Conservation (phyloP, 2,113 vertebrate species). For the Elephas maximus region DNA sequence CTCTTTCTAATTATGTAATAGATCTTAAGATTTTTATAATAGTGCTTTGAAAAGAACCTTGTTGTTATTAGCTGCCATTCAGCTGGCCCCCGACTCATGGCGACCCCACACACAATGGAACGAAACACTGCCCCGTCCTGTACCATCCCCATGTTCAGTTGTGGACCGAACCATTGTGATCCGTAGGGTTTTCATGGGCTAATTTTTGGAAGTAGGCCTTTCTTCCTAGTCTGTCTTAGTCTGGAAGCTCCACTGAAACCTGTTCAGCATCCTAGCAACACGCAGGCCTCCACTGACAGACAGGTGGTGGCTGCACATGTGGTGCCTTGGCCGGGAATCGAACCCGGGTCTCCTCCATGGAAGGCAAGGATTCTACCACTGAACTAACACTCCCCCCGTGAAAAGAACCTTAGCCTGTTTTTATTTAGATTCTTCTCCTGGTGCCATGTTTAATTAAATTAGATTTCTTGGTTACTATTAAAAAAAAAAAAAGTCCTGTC, state of each 20-base stretch:
- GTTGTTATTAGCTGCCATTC: background rate
- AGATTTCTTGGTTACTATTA: background rate
- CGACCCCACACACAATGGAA: background rate
- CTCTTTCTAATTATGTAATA: conserved; percentile 41
- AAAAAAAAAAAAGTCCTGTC: too few species aligned
- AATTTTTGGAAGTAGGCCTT: background rate
- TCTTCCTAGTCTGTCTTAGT: background rate
- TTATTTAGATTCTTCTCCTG: background rate
- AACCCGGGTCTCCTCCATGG: background rate
- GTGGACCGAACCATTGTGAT: too few species aligned
- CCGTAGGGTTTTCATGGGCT: background rate
- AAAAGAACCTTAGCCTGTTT: background rate
- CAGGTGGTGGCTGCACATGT: too few species aligned
- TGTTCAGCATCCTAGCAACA: background rate
- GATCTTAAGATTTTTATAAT: conserved; percentile 35
- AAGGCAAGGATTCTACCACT: background rate
- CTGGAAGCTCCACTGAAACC: background rate
- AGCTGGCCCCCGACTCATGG: background rate
- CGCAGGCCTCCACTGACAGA: background rate
- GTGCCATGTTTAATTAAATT: conserved; percentile 13
- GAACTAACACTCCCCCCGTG: too few species aligned
- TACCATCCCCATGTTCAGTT: too few species aligned
- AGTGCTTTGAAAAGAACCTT: background rate
- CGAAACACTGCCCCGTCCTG: too few species aligned
- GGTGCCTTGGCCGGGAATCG: background rate